Conservation (phyloP, 2,113 vertebrate genomes). For the Laticauda colubrina region DNA sequence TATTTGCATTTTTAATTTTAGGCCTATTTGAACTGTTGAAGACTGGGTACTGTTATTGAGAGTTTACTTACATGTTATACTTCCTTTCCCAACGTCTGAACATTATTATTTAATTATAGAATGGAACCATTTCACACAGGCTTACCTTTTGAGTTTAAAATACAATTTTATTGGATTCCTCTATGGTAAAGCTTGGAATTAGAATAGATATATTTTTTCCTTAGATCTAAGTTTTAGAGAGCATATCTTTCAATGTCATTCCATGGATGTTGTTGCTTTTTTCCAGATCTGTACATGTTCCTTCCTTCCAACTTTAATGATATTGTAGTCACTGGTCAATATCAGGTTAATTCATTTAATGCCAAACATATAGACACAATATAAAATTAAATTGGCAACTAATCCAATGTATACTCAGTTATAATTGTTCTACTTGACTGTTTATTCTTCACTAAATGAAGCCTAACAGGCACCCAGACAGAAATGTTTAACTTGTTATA, state of each 20-base stretch:
- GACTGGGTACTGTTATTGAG: background rate
- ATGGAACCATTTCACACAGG: constrained; percentile 33
- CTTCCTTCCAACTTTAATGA: background rate
- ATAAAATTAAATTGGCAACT: background rate
- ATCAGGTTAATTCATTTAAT: background rate
- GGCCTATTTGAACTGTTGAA: background rate
- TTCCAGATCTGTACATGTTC: background rate
- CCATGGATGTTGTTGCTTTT: background rate
- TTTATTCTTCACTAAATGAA: background rate
- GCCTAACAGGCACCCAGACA: background rate
- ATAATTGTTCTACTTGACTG: background rate
- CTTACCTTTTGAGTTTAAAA: constrained; percentile 15
- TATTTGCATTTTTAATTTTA: background rate
- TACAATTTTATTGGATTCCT: background rate
- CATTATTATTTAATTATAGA: constrained; percentile 20
- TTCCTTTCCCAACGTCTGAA: constrained; percentile 23
- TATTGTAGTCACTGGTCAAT: background rate
- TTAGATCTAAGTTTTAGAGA: background rate
- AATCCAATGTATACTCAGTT: background rate
- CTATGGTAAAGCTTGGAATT: background rate
- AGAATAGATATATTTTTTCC: constrained; percentile 5
- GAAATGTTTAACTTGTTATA: background rate
- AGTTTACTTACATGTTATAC: constrained; percentile 6
- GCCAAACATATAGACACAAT: background rate
- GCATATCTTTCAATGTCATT: background rate